Percentiles rank a stretch among this genome's conserved stretches.
These are phyloP conservation scores for Caenorhabditis sinica DNA, from an alignment of 2,888 invertebrate genomes.

Conservation along the genomic window DNA sequence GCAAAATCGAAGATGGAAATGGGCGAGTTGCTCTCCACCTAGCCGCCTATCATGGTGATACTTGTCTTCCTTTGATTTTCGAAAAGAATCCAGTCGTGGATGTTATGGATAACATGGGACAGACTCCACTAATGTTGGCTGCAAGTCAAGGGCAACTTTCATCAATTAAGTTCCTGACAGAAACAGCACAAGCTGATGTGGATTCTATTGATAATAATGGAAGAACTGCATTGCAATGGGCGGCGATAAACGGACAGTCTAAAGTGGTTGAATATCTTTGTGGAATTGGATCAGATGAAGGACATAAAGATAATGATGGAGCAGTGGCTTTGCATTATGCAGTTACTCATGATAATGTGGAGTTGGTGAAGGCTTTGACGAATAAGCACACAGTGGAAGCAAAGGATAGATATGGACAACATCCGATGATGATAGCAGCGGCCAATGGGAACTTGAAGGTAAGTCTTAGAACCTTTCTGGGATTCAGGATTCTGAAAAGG, in stretches of 20 bases:
- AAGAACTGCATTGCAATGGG: constrained; percentile 75
- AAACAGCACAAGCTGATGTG: constrained; percentile 66
- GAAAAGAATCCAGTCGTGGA: constrained; percentile 57
- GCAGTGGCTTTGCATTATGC: constrained; percentile 76
- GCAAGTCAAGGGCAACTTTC: constrained; percentile 74
- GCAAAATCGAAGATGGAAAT: constrained; percentile 66
- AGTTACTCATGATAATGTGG: constrained; percentile 66
- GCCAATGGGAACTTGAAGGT: constrained; percentile 69
- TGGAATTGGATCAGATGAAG: constrained; percentile 74
- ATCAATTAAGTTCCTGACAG: constrained; percentile 68
- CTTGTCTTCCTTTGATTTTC: constrained; percentile 81
- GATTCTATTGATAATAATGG: constrained; percentile 75
- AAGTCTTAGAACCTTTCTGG: background rate
- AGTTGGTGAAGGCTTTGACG: constrained; percentile 64
- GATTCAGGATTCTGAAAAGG: no score
- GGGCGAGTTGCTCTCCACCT: constrained; percentile 78
- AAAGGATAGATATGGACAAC: constrained; percentile 72
- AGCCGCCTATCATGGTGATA: constrained; percentile 86
- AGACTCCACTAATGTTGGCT: constrained; percentile 77
- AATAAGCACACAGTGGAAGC: constrained; percentile 70
- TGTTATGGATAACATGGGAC: constrained; percentile 60
- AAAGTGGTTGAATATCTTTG: constrained; percentile 71
- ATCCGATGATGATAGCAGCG: constrained; percentile 72
- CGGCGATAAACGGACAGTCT: constrained; percentile 73
- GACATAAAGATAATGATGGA: constrained; percentile 77